Evolutionary conservation across 2,888 invertebrate species (phyloP).

Genomic region (Elysia crispata): DNA sequence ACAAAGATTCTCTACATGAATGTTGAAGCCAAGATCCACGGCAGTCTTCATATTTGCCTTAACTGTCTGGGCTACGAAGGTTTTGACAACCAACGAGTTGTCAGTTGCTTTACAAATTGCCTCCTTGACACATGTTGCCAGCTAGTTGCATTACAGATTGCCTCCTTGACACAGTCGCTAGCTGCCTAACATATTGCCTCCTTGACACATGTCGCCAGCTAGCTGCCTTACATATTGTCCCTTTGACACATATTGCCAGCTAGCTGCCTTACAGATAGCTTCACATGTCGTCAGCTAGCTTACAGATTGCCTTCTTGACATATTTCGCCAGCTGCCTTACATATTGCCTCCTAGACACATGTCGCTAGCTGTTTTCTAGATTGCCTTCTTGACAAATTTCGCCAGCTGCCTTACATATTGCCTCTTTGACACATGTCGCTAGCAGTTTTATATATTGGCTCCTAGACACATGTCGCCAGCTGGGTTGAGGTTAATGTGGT

Average conservation of each 20-base stretch:
- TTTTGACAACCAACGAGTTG: background rate
- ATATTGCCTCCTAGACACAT: too few species aligned
- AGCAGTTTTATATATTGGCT: too few species aligned
- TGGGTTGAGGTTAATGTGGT: too few species aligned
- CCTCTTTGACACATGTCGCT: too few species aligned
- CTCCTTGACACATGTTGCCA: slow-evolving; percentile 4
- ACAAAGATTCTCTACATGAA: background rate
- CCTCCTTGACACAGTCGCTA: background rate
- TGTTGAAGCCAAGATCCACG: background rate
- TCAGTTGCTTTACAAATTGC: slow-evolving; percentile 10
- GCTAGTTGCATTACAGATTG: background rate
- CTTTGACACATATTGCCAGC: background rate
- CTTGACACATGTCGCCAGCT: slow-evolving; percentile 1
- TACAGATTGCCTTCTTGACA: slow-evolving; percentile 6
- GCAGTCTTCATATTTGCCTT: slow-evolving; percentile 6
- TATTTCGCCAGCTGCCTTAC: background rate
- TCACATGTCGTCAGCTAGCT: background rate
- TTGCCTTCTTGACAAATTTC: too few species aligned
- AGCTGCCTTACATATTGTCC: background rate
- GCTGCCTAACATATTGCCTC: slow-evolving; percentile 13
- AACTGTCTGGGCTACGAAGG: background rate
- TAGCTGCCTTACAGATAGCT: background rate
- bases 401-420: too few species aligned
- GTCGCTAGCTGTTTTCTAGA: background rate
- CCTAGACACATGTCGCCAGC: too few species aligned